Conservation (phyloP, 2,113 vertebrate genomes). For the Lethenteron reissneri region DNA sequence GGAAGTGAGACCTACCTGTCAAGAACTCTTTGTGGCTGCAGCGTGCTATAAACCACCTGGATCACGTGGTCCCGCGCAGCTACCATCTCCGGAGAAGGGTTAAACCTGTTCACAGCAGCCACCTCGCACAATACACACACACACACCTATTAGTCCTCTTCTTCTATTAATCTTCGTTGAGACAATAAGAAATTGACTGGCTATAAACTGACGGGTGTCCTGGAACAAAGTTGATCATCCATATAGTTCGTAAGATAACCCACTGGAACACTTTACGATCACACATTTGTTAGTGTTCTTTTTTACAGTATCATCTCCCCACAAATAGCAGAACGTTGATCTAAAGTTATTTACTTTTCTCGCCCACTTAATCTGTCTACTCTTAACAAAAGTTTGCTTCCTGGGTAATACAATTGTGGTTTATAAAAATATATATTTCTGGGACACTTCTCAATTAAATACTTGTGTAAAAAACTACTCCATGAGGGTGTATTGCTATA, state of each 20-base stretch:
- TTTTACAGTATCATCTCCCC: background rate
- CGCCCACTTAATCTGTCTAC: no score
- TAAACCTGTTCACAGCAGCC: constrained; percentile 36
- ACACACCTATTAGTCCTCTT: background rate
- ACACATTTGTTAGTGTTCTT: background rate
- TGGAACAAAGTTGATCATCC: constrained; percentile 2
- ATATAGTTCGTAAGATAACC: background rate
- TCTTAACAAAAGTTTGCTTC: no score
- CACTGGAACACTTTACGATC: background rate
- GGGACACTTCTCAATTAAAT: no score
- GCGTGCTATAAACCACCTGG: constrained; percentile 28
- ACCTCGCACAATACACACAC: constrained; percentile 29
- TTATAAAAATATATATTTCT: no score
- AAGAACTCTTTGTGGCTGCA: constrained; percentile 50
- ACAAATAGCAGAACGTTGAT: no score
- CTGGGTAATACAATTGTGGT: no score
- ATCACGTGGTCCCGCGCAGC: constrained; percentile 52
- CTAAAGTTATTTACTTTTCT: no score
- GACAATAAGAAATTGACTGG: background rate
- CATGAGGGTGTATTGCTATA: no score
- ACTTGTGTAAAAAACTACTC: no score
- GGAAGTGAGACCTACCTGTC: constrained; percentile 32
- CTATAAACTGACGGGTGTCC: background rate
- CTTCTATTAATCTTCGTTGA: no score
- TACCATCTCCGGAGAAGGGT: constrained; percentile 52